A percentile compares a stretch with the other conserved stretches of the same genome.
Evolutionary conservation across 2,888 invertebrate species (phyloP).

Genomic region (Ischnura elegans): DNA sequence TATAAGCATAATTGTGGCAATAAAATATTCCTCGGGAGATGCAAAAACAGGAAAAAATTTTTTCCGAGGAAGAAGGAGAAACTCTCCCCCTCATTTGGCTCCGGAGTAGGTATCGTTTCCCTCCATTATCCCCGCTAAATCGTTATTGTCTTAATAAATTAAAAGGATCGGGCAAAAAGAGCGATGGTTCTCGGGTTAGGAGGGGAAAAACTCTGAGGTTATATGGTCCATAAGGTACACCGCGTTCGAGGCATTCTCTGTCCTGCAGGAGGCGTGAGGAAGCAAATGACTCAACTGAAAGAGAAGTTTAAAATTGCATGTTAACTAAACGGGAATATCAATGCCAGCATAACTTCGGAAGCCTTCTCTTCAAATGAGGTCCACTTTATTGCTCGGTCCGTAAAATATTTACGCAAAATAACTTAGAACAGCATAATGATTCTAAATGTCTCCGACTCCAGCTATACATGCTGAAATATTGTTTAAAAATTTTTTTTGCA

Average conservation of each 20-base stretch:
- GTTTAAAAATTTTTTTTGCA: too few relatives aligned
- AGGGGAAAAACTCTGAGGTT: not conserved
- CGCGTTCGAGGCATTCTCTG: not conserved
- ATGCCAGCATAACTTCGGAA: not conserved
- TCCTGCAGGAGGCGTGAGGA: not conserved
- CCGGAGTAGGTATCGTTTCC: not conserved
- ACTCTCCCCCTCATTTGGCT: not conserved
- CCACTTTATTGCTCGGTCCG: too few relatives aligned
- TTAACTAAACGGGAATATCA: not conserved
- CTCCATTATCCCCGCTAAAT: not conserved
- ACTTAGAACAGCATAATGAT: too few relatives aligned
- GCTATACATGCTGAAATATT: too few relatives aligned
- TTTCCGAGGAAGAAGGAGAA: not conserved
- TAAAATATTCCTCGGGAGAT: constrained; percentile 6
- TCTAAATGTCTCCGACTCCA: too few relatives aligned
- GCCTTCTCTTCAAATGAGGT: too few relatives aligned
- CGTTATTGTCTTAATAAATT: constrained; percentile 35
- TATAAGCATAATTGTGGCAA: constrained; percentile 35
- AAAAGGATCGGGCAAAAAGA: not conserved
- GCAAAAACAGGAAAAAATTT: not conserved
- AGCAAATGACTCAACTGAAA: not conserved
- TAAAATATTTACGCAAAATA: too few relatives aligned
- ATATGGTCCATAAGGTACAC: not conserved
- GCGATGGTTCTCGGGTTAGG: not conserved
- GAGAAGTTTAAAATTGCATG: not conserved